Conservation (phyloP, 2,888 invertebrate genomes). For the Eupelmus urozonus region DNA sequence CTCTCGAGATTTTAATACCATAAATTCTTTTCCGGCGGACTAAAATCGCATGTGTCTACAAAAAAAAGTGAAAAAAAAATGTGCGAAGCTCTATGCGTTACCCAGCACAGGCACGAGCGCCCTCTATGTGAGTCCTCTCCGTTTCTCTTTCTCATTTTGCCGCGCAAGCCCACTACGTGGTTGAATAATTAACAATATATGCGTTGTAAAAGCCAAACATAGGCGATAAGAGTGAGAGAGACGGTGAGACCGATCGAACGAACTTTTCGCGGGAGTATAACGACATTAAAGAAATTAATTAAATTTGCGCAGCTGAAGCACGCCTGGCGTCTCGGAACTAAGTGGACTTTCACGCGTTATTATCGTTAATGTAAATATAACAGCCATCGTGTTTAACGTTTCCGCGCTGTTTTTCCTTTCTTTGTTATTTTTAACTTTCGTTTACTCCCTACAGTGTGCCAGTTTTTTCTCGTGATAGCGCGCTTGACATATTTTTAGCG, state of each 20-base stretch:
- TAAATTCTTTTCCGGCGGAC: too few species aligned
- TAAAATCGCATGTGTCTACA: not conserved
- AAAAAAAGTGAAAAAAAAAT: not conserved
- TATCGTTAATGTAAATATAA: too few species aligned
- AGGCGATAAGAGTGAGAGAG: not conserved
- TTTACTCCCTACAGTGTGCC: not conserved
- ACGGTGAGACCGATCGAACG: too few species aligned
- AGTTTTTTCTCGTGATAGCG: not conserved
- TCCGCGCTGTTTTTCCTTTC: not conserved
- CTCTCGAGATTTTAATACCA: too few species aligned
- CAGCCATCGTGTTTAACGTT: too few species aligned
- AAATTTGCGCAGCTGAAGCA: too few species aligned
- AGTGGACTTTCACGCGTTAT: too few species aligned
- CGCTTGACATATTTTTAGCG: not conserved
- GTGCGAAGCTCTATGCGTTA: not conserved
- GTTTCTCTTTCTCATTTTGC: not conserved
- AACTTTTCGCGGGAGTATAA: too few species aligned
- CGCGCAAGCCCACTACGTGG: not conserved
- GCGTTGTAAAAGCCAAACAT: not conserved
- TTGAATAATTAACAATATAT: not conserved
- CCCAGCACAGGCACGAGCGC: too few species aligned
- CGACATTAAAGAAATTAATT: too few species aligned
- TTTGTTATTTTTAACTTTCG: not conserved
- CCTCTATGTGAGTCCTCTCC: not conserved
- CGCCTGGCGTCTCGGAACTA: too few species aligned